These are phyloP conservation scores for Teleogryllus oceanicus DNA, from an alignment of 2,888 invertebrate genomes.

Conservation along the genomic window DNA sequence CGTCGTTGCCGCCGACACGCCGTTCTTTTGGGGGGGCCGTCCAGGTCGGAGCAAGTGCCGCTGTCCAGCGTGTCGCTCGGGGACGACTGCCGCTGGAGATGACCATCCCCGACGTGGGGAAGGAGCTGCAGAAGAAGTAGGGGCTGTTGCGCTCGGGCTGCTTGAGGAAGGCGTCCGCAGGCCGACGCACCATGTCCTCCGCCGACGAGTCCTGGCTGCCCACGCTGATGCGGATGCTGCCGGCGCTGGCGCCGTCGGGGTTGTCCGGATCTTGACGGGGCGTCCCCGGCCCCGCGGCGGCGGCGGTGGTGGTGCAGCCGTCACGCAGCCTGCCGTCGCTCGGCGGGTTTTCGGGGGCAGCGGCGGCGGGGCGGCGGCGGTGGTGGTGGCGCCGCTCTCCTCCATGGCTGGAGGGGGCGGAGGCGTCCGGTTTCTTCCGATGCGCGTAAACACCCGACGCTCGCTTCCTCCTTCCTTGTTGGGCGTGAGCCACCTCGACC, in stretches of 20 bases:
- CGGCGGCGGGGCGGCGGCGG: constrained; percentile 51
- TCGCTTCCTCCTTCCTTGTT: not conserved
- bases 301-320: constrained; percentile 32
- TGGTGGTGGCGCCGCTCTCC: constrained; percentile 19
- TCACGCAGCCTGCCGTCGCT: constrained; percentile 40
- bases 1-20: constrained; percentile 52
- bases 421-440: not conserved
- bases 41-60: constrained; percentile 80
- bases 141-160: constrained; percentile 41
- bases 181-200: constrained; percentile 30
- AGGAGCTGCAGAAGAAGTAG: constrained; percentile 63
- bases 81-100: constrained; percentile 81
- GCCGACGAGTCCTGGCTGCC: constrained; percentile 47
- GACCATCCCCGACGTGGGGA: constrained; percentile 55
- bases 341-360: constrained; percentile 56
- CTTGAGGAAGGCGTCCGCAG: constrained; percentile 20
- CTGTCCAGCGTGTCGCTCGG: constrained; percentile 80
- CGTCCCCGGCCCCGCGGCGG: too few relatives aligned
- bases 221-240: constrained; percentile 60
- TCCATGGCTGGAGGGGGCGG: not conserved
- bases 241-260: constrained; percentile 52
- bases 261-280: constrained; percentile 69
- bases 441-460: not conserved
- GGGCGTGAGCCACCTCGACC: not conserved
- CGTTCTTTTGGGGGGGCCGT: constrained; percentile 69